A percentile compares a stretch with the other conserved stretches of the same genome.
These are phyloP conservation scores for Mizuhopecten yessoensis DNA, from an alignment of 1,140 invertebrate species.

Conservation along the genomic window DNA sequence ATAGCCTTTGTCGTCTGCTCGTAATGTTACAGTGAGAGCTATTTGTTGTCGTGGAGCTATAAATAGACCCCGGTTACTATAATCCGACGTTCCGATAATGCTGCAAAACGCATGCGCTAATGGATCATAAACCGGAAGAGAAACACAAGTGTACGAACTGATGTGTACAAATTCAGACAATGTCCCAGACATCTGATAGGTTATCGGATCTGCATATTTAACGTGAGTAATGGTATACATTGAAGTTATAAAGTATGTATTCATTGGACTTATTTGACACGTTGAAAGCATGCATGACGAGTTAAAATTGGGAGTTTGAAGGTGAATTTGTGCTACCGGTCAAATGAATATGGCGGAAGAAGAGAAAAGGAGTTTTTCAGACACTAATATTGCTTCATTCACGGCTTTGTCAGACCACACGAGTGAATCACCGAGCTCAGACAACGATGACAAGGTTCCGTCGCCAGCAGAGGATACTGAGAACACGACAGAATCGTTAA, in stretches of 20 bases:
- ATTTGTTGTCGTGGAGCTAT: neutral
- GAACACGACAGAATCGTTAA: neutral
- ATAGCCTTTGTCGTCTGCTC: neutral
- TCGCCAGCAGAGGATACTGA: neutral
- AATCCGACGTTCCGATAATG: conserved; percentile 37
- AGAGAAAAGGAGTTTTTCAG: neutral
- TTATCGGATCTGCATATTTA: neutral
- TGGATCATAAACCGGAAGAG: conserved; percentile 31
- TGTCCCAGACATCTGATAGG: neutral
- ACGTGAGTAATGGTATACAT: neutral
- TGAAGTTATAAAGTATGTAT: neutral
- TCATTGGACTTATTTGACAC: neutral
- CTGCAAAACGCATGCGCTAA: conserved; percentile 13
- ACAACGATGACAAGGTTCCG: too few species aligned
- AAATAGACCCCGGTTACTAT: neutral
- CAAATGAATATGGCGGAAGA: neutral
- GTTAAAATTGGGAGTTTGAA: neutral
- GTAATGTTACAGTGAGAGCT: neutral
- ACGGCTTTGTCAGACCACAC: neutral
- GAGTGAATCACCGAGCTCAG: neutral
- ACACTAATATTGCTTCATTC: neutral
- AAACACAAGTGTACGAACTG: conserved; percentile 22
- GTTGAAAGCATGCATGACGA: neutral
- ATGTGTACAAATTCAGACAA: conserved; percentile 7
- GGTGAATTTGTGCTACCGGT: neutral